Evolutionary conservation across 2,797 vertebrate species (phyloP), one percentile per base, ranked within the genome.

Genomic region (Phylloscopus collybita): DNA sequence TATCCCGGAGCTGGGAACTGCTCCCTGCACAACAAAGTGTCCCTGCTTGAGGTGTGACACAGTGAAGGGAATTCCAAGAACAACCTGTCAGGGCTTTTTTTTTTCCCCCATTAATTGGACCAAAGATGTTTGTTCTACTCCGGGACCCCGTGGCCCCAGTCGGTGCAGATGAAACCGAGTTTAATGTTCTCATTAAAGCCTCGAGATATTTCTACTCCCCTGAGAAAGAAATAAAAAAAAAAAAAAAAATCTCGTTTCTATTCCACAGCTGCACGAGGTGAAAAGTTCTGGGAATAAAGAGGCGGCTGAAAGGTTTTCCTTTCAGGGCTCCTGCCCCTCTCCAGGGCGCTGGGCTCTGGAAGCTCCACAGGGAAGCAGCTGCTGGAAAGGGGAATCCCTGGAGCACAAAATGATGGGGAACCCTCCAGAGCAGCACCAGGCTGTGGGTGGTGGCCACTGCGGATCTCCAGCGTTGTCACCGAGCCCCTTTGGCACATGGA

Each of bases 181-280:
- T 96, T 84, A 93, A 87, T 78, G 81, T 65, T 89, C 83, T 94
- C 75, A 60, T 81, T 78, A 84, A 84, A 64, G 70, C 64, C 34
- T 9, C 9, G 54, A 92, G 61, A 71, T 85, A 91, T 87, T 86
- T 95, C 89, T 90, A 65, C 71, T 93, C 80, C 67, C 73, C 51
- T 44, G 65, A 80, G 53, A 86, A 38, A 38, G 11, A 38, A 38
- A 38, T 10, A 38, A 38, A 9, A 10, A 38, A 13, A 40, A 40
- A 40, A 40, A 40, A 40, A 40, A 86, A 86, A 76, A 59, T 27
- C 53, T 49, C 3, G 5, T 59, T 80, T 67, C 23, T 59, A 21
- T 67, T 80, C 34, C 64, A 57, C 34, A 67, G 53, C 64, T 80
- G 64, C 53, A 22, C 3, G 4, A 15, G 64, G 78, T 80, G 64